Evolutionary conservation across 2,888 invertebrate genomes (phyloP).

Genomic region (Ichneumoninae sp.): DNA sequence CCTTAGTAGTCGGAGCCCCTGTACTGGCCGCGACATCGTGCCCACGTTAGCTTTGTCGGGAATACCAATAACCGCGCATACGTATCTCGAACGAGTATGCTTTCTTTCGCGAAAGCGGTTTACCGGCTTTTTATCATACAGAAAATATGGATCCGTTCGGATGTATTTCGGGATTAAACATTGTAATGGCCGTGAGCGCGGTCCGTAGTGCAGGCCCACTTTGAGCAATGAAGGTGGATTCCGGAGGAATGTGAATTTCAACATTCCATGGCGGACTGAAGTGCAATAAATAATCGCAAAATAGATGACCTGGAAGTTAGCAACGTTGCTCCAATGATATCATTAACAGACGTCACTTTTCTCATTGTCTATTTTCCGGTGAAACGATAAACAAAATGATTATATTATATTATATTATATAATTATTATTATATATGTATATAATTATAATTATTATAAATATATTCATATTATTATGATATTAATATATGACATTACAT

Average conservation of each 20-base stretch:
- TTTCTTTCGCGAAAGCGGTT: slow-evolving; percentile 30
- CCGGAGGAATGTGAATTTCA: not conserved
- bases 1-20: slow-evolving; percentile 52
- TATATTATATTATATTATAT: no score
- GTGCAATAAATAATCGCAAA: no score
- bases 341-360: no score
- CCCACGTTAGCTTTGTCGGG: slow-evolving; percentile 64
- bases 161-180: not conserved
- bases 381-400: no score
- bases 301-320: no score
- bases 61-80: slow-evolving; percentile 67
- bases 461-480: no score
- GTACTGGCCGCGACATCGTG: slow-evolving; percentile 40
- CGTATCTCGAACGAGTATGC: slow-evolving; percentile 16
- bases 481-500: no score
- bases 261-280: not conserved
- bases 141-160: not conserved
- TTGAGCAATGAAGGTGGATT: not conserved
- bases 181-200: not conserved
- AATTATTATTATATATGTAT: no score
- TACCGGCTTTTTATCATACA: not conserved
- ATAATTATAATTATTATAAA: no score
- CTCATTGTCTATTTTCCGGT: no score
- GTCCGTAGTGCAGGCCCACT: not conserved
- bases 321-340: no score